Conservation (phyloP, 2,888 invertebrate species). For the Panopea generosa region DNA sequence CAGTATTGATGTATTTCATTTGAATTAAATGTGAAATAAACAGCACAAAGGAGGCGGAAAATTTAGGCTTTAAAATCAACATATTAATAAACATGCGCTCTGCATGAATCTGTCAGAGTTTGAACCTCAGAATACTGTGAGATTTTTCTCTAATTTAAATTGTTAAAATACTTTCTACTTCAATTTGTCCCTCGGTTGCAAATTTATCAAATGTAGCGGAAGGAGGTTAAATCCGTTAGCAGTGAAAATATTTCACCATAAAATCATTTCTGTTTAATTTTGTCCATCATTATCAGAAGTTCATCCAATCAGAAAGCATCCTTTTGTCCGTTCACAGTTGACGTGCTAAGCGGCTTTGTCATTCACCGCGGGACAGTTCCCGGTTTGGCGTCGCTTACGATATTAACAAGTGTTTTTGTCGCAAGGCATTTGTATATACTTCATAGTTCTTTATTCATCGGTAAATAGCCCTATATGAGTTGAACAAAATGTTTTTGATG, state of each 20-base stretch:
- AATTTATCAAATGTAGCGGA: conserved; percentile 43
- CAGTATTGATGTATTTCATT: too few relatives aligned
- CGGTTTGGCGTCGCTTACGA: conserved; percentile 62
- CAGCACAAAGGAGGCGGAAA: too few relatives aligned
- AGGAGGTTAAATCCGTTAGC: conserved; percentile 45
- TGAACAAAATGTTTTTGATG: conserved; percentile 59
- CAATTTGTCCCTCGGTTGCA: conserved; percentile 16
- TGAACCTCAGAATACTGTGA: too few relatives aligned
- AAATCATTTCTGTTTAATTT: conserved; percentile 66
- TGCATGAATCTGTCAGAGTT: too few relatives aligned
- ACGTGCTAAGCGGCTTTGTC: conserved; percentile 63
- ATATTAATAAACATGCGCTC: too few relatives aligned
- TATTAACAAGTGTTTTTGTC: conserved; percentile 64
- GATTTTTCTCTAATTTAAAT: conserved; percentile 30
- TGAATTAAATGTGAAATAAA: too few relatives aligned
- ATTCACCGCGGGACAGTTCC: conserved; percentile 59
- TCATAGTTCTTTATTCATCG: conserved; percentile 49
- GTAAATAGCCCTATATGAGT: conserved; percentile 62
- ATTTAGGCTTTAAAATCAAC: too few relatives aligned
- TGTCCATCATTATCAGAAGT: conserved; percentile 62
- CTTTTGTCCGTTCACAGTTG: conserved; percentile 61
- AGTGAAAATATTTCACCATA: conserved; percentile 49
- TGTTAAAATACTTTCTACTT: conserved; percentile 48
- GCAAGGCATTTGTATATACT: conserved; percentile 57
- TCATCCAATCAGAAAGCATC: conserved; percentile 53